Evolutionary conservation across 2,113 vertebrate species (phyloP).

Genomic region (Marmota flaviventris): DNA sequence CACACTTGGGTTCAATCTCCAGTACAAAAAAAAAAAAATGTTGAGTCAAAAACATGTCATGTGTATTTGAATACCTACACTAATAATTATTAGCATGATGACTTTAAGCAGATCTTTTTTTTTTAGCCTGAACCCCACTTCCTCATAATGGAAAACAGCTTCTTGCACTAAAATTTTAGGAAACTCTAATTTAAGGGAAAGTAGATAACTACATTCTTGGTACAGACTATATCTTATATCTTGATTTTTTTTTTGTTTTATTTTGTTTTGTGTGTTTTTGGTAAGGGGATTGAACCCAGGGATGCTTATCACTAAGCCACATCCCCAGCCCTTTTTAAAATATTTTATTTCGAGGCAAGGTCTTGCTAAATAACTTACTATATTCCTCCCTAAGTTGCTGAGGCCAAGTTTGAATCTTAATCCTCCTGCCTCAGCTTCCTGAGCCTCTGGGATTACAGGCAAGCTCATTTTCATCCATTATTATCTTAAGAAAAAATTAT

Average conservation of each 20-base stretch:
- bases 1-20: no score
- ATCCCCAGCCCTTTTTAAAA: no score
- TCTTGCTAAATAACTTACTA: no score
- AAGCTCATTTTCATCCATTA: neutral
- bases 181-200: neutral
- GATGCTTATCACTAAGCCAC: no score
- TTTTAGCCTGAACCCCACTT: neutral
- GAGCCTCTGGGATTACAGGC: no score
- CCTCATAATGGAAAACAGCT: neutral
- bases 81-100: neutral
- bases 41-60: neutral
- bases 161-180: neutral
- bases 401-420: no score
- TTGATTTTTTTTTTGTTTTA: neutral
- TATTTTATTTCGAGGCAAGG: no score
- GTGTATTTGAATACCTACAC: neutral
- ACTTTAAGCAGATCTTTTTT: neutral
- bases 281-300: no score
- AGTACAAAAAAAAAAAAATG: no score
- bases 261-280: neutral
- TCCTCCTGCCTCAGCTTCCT: no score
- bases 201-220: neutral
- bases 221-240: neutral
- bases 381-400: no score
- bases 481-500: slow-evolving; percentile 2